Conservation (phyloP, 2,113 vertebrate genomes). For the Spheniscus mendiculus region DNA sequence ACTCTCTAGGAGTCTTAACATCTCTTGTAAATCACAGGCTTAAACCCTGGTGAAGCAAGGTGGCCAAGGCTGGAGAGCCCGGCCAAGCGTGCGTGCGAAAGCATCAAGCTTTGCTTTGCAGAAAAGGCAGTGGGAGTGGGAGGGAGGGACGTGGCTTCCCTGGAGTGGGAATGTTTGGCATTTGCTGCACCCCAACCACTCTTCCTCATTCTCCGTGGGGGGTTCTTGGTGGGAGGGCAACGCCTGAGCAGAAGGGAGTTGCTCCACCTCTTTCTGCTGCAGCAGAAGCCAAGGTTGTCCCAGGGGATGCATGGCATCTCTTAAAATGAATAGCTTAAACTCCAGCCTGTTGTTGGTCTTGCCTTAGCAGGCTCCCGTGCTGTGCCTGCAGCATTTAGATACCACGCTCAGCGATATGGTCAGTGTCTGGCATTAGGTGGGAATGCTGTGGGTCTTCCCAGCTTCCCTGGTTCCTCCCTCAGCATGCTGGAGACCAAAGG, state of each 20-base stretch:
- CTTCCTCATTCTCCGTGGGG: conserved; percentile 37
- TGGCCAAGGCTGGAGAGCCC: not conserved
- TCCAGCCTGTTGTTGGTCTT: not conserved
- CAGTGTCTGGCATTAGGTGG: not conserved
- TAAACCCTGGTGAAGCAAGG: not conserved
- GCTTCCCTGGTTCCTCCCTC: not conserved
- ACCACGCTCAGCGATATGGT: not conserved
- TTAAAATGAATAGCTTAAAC: not conserved
- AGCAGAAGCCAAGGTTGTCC: not conserved
- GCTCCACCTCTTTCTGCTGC: conserved; percentile 13
- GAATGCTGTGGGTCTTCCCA: not conserved
- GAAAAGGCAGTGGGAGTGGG: not conserved
- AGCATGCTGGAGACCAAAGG: not conserved
- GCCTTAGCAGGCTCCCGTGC: not conserved
- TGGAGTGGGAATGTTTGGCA: conserved; percentile 37
- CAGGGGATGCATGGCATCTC: not conserved
- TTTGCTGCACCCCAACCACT: conserved; percentile 30
- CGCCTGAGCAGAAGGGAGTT: not conserved
- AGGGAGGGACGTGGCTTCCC: not conserved
- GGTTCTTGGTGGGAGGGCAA: conserved; percentile 34
- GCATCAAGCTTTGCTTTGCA: not conserved
- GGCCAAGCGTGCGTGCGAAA: not conserved
- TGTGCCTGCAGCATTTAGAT: not conserved
- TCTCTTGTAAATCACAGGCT: not conserved
- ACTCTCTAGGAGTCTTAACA: not conserved